Evolutionary conservation across 2,888 invertebrate species (phyloP).

Genomic region (Cyaniris semiargus): DNA sequence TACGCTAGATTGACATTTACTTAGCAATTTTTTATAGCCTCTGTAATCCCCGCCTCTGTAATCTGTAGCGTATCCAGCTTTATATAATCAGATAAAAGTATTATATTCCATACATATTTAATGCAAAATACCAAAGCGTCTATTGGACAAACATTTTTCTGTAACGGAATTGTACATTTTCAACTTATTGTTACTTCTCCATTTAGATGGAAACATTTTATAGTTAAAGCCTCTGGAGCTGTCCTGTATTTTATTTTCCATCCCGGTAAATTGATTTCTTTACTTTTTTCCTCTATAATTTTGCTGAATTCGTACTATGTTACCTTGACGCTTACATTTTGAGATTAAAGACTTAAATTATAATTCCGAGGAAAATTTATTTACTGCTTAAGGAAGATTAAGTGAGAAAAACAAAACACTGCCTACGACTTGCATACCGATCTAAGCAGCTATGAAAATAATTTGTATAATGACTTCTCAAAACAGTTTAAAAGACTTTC

Average conservation of each 20-base stretch:
- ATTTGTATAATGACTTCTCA: neutral
- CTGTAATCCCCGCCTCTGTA: too few species aligned
- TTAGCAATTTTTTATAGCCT: too few species aligned
- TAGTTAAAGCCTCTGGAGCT: slow-evolving; percentile 9
- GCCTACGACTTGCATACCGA: neutral
- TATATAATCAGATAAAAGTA: neutral
- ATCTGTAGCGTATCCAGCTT: too few species aligned
- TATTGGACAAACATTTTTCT: slow-evolving; percentile 7
- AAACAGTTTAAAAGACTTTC: neutral
- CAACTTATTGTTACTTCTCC: slow-evolving; percentile 9
- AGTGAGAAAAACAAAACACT: neutral
- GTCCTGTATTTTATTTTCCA: slow-evolving; percentile 18
- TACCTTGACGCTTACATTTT: neutral
- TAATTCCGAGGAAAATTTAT: neutral
- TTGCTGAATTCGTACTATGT: neutral
- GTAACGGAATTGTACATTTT: slow-evolving; percentile 2
- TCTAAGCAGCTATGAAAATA: neutral
- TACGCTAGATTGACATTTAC: too few species aligned
- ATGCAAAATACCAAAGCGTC: neutral
- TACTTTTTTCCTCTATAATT: slow-evolving; percentile 16
- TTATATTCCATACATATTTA: neutral
- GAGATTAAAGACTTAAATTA: neutral
- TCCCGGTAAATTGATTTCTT: neutral
- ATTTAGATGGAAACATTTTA: slow-evolving; percentile 30
- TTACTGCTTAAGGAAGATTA: neutral